Evolutionary conservation across 2,797 vertebrate genomes (phyloP).

Genomic region (Gambusia yucatana): DNA sequence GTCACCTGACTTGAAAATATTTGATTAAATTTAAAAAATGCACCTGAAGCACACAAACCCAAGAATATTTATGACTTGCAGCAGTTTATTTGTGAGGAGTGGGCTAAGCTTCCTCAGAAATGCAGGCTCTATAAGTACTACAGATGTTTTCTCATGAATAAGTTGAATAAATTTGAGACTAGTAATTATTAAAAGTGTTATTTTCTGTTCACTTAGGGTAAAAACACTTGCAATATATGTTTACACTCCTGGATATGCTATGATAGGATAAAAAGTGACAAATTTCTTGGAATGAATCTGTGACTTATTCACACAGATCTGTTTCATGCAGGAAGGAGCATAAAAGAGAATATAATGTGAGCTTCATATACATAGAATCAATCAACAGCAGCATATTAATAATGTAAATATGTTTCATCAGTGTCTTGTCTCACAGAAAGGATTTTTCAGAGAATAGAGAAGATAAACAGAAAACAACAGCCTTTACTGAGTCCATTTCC

Average conservation of each 20-base stretch:
- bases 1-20: neutral
- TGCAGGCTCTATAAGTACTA: neutral
- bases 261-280: constrained; percentile 18
- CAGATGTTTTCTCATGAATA: neutral
- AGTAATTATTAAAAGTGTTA: neutral
- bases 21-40: neutral
- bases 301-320: constrained; percentile 10
- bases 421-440: constrained; percentile 11
- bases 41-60: neutral
- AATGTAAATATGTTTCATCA: constrained; percentile 48
- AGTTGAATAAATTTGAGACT: neutral
- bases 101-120: neutral
- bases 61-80: neutral
- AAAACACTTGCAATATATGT: neutral
- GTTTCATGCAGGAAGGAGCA: constrained; percentile 20
- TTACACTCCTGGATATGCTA: neutral
- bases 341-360: constrained; percentile 40
- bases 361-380: constrained; percentile 13
- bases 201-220: neutral
- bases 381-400: constrained; percentile 27
- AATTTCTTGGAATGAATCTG: constrained; percentile 26
- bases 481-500: constrained; percentile 29
- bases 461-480: constrained; percentile 3
- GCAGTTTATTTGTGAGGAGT: neutral
- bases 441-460: constrained; percentile 15